Percentiles rank a stretch among this genome's conserved stretches.
Evolutionary conservation across 2,113 vertebrate species (phyloP).

Genomic region (Lamprotornis superbus): DNA sequence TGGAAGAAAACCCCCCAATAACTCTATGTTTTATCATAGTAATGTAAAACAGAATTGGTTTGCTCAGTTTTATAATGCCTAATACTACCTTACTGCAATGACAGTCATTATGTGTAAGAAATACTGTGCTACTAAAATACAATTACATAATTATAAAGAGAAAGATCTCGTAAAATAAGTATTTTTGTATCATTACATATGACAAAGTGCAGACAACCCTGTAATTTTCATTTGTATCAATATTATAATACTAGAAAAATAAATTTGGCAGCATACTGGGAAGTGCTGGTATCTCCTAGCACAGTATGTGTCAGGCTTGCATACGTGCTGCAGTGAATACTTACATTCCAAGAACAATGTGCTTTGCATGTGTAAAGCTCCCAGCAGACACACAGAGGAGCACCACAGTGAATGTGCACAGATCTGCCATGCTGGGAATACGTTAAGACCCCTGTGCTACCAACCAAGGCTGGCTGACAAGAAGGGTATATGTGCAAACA

Average conservation of each 20-base stretch:
- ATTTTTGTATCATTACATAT: background rate
- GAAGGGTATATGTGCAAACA: accelerated
- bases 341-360: background rate
- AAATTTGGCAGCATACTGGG: background rate
- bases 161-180: background rate
- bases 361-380: background rate
- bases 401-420: background rate
- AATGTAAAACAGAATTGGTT: background rate
- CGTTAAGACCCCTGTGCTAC: background rate
- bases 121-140: background rate
- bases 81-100: background rate
- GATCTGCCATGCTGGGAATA: background rate
- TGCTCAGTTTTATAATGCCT: background rate
- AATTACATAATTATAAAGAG: background rate
- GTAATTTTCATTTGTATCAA: background rate
- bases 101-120: background rate
- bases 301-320: background rate
- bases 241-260: background rate
- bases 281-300: background rate
- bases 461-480: background rate
- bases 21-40: background rate
- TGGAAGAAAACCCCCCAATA: background rate
- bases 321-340: background rate
- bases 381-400: background rate
- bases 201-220: background rate